Percentiles rank a stretch among this genome's conserved stretches.
Conservation (phyloP, 2,113 vertebrate genomes). For the Muntiacus reevesi region DNA sequence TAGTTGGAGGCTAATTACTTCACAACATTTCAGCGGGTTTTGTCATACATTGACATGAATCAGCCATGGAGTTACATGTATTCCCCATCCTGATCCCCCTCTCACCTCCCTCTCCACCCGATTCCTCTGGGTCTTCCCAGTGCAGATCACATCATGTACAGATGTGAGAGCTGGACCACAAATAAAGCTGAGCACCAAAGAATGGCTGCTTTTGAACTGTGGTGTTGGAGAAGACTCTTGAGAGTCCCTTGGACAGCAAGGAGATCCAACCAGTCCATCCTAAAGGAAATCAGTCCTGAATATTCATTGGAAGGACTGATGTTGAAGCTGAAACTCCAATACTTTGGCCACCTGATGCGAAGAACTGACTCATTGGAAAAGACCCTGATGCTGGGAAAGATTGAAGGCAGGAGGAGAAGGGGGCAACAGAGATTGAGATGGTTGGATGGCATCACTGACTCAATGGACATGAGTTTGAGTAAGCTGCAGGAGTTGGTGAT, state of each 20-base stretch:
- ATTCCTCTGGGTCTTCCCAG: too few species aligned
- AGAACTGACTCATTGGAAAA: not conserved
- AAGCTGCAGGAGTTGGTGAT: not conserved
- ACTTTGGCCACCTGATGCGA: not conserved
- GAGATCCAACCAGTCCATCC: not conserved
- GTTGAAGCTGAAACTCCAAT: not conserved
- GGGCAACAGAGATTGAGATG: not conserved
- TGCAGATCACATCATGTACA: not conserved
- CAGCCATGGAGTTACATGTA: too few species aligned
- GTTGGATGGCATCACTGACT: not conserved
- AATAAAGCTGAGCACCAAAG: not conserved
- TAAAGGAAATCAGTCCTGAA: not conserved
- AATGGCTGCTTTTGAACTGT: not conserved
- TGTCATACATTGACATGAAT: too few species aligned
- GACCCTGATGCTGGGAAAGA: not conserved
- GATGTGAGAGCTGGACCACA: not conserved
- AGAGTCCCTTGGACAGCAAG: not conserved
- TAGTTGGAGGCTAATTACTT: too few species aligned
- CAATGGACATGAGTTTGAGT: not conserved
- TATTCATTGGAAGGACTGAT: not conserved
- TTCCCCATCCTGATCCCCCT: too few species aligned
- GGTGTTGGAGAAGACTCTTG: not conserved
- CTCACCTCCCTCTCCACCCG: too few species aligned
- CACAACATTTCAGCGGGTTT: too few species aligned
- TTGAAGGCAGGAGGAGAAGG: not conserved